Conservation (phyloP, 2,888 invertebrate species). For the Dermolepida albohirtum region DNA sequence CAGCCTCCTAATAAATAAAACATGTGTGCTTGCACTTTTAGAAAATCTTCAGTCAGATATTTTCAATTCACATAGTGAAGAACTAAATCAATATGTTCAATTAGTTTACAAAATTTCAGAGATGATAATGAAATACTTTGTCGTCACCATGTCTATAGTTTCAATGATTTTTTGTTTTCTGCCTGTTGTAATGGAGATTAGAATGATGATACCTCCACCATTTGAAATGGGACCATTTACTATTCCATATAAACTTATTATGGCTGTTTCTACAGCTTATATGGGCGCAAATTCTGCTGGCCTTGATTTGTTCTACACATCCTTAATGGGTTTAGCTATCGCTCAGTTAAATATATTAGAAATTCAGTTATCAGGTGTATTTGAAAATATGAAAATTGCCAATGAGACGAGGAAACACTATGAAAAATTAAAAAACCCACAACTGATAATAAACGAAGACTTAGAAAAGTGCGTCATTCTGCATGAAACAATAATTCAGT, state of each 20-base stretch:
- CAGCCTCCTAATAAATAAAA: background rate
- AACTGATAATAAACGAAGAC: no score
- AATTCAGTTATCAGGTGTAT: no score
- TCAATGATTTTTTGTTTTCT: slow-evolving; percentile 13
- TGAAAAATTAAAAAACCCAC: no score
- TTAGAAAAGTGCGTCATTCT: no score
- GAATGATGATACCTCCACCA: background rate
- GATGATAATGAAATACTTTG: slow-evolving; percentile 11
- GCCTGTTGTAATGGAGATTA: slow-evolving; percentile 2
- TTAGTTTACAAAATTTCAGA: slow-evolving; percentile 11
- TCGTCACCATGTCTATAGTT: background rate
- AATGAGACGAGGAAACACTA: no score
- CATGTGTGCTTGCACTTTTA: slow-evolving; percentile 12
- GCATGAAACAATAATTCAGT: no score
- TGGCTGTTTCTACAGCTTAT: background rate
- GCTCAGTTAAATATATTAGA: slow-evolving; percentile 5
- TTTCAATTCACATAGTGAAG: no score
- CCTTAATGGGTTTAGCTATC: background rate
- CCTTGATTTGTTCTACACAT: slow-evolving; percentile 1
- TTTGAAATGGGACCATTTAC: slow-evolving; percentile 3
- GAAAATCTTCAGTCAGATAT: background rate
- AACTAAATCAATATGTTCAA: no score
- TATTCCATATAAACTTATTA: background rate
- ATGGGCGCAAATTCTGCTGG: slow-evolving; percentile 5
- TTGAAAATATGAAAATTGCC: no score